Percentiles rank a stretch among this genome's conserved stretches.
phyloP scores from a whole-genome alignment of 1,140 invertebrate genomes.

The Papilio aristodemus region DNA sequence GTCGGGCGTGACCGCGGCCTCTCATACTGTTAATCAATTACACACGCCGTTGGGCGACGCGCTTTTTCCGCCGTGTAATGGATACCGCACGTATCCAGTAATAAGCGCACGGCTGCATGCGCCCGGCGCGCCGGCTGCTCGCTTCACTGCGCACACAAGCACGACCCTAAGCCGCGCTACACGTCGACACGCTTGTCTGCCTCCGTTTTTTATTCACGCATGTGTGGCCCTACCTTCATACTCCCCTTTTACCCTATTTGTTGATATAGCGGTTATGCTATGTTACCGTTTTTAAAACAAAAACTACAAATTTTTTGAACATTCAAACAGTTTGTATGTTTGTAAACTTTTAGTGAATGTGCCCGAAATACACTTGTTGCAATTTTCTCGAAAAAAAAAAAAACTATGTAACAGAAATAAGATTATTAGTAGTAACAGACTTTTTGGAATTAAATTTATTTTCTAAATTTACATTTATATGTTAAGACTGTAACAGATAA shows the following conservation, averaged over 20 bases:
- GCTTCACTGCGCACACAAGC: constrained; percentile 65
- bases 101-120: constrained; percentile 54
- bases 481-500: too few relatives aligned
- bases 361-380: too few relatives aligned
- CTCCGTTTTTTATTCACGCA: constrained; percentile 53
- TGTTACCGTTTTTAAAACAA: neutral
- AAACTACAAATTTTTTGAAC: neutral
- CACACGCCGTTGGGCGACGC: constrained; percentile 64
- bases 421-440: too few relatives aligned
- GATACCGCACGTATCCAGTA: constrained; percentile 68
- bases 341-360: too few relatives aligned
- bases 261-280: constrained; percentile 36
- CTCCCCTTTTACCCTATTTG: constrained; percentile 42
- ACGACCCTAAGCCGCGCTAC: constrained; percentile 51
- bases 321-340: too few relatives aligned
- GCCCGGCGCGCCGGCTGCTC: constrained; percentile 55
- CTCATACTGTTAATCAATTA: constrained; percentile 74
- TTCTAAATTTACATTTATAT: too few relatives aligned
- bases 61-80: constrained; percentile 74
- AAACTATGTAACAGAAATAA: too few relatives aligned
- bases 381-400: too few relatives aligned
- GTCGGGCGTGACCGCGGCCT: constrained; percentile 44
- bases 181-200: constrained; percentile 46
- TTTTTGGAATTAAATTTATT: too few relatives aligned
- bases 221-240: constrained; percentile 54